A percentile compares a stretch with the other conserved stretches of the same genome.
Evolutionary conservation across 2,797 vertebrate genomes (phyloP).

Genomic region (Typhlichthys subterraneus): DNA sequence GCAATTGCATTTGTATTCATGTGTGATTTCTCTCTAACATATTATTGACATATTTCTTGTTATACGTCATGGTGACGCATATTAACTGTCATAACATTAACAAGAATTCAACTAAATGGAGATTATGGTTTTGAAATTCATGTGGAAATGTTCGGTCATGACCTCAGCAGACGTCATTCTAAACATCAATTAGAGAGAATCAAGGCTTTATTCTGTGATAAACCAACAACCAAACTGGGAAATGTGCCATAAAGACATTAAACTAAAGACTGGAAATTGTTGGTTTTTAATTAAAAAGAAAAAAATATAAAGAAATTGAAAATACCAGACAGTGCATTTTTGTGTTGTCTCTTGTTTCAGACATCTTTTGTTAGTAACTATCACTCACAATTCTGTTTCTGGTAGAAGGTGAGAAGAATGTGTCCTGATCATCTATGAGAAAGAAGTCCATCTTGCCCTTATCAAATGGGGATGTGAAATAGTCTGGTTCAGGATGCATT

Average conservation of each 20-base stretch:
- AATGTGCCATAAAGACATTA: background rate
- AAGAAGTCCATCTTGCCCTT: slow-evolving; percentile 91
- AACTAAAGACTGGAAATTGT: too few relatives aligned
- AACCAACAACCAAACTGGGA: background rate
- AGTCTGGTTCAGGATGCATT: slow-evolving; percentile 86
- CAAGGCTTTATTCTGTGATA: background rate
- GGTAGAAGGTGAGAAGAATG: slow-evolving; percentile 87
- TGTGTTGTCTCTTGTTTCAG: too few relatives aligned
- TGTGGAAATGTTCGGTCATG: background rate
- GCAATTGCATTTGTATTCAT: slow-evolving; percentile 4
- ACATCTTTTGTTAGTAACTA: background rate
- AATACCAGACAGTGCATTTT: too few relatives aligned
- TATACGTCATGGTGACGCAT: background rate
- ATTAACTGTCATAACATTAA: background rate
- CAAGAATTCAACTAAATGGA: background rate
- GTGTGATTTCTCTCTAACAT: background rate
- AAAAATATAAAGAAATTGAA: too few relatives aligned
- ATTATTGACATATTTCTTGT: background rate
- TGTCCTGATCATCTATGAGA: slow-evolving; percentile 85
- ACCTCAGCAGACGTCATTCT: background rate
- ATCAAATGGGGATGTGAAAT: slow-evolving; percentile 89
- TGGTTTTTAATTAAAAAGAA: too few relatives aligned
- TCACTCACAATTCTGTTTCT: slow-evolving; percentile 96
- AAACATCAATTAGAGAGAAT: background rate
- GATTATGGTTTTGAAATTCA: background rate